Evolutionary conservation across 2,113 vertebrate species (phyloP).

Genomic region (Daphoenositta chrysoptera): DNA sequence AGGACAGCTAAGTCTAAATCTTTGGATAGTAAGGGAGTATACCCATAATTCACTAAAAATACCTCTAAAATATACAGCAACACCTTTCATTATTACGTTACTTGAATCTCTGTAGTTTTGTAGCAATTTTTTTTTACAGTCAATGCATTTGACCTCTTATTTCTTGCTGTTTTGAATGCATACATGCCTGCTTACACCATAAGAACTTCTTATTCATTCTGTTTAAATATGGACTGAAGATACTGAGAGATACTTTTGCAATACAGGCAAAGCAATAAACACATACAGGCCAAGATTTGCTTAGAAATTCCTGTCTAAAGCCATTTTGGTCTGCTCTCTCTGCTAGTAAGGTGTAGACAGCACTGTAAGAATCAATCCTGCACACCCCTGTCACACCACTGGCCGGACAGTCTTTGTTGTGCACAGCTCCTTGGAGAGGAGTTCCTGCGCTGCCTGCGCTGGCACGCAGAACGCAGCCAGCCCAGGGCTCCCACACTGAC

Average conservation of each 20-base stretch:
- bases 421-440: background rate
- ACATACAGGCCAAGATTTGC: background rate
- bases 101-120: background rate
- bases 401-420: background rate
- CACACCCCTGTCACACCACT: background rate
- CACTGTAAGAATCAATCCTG: slow-evolving; percentile 27
- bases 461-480: background rate
- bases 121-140: background rate
- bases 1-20: background rate
- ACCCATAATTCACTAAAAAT: background rate
- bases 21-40: background rate
- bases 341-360: background rate
- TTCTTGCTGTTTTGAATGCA: background rate
- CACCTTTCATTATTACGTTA: background rate
- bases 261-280: background rate
- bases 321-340: background rate
- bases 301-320: background rate
- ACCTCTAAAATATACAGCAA: background rate
- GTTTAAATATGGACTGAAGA: background rate
- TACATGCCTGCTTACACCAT: background rate
- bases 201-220: background rate
- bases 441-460: background rate
- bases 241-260: background rate
- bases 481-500: background rate
- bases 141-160: background rate